phyloP scores from a whole-genome alignment of 2,888 invertebrate species.

The Anthrax anthrax region DNA sequence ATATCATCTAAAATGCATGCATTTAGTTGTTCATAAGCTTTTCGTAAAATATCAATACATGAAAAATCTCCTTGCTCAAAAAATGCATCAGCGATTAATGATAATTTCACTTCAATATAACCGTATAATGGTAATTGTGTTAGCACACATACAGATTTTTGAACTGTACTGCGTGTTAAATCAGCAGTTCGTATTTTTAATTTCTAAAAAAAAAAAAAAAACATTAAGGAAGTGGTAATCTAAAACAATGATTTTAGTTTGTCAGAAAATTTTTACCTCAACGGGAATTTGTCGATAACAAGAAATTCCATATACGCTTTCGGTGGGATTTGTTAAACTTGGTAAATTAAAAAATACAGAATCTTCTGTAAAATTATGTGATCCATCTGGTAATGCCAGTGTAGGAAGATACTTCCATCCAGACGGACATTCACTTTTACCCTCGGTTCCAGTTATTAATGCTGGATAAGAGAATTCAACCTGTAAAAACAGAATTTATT shows the following conservation, averaged over 20 bases:
- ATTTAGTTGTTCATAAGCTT: conserved; percentile 85
- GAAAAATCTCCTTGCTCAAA: conserved; percentile 91
- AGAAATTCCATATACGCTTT: conserved; percentile 89
- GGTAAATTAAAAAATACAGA: conserved; percentile 94
- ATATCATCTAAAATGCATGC: conserved; percentile 48
- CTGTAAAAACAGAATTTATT: conserved; percentile 37
- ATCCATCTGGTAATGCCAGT: conserved; percentile 91
- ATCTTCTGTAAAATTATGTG: conserved; percentile 90
- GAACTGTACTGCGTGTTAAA: conserved; percentile 92
- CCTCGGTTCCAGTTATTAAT: conserved; percentile 51
- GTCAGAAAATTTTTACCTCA: conserved; percentile 64
- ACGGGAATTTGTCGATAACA: conserved; percentile 96
- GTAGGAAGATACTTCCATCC: conserved; percentile 96
- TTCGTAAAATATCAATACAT: conserved; percentile 72
- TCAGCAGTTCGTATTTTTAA: conserved; percentile 83
- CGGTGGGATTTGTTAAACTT: conserved; percentile 64
- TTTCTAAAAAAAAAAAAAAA: conserved; percentile 46
- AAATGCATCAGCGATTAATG: conserved; percentile 91
- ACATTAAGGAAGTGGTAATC: background rate
- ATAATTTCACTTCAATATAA: conserved; percentile 86
- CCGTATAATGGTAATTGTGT: conserved; percentile 86
- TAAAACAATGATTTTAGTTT: too few relatives aligned
- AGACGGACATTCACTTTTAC: conserved; percentile 62
- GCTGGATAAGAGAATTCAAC: conserved; percentile 90
- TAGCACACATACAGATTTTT: conserved; percentile 94